phyloP scores from a whole-genome alignment of 2,888 invertebrate species.

The Macropis europaea region DNA sequence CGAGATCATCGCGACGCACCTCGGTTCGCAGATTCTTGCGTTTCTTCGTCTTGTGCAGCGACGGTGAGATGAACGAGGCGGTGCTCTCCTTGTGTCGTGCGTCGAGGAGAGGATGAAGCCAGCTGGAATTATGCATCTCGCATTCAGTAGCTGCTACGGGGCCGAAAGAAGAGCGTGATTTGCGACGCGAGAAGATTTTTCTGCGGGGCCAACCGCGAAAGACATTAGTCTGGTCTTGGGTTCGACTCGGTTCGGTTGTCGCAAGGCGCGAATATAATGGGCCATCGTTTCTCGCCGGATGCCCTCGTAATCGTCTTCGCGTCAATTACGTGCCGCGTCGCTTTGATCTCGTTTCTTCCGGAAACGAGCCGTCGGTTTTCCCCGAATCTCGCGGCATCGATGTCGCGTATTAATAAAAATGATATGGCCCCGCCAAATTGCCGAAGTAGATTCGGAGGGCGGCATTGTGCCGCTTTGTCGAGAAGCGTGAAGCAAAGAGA shows the following conservation, averaged over 20 bases:
- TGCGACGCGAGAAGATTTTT: conserved; percentile 59
- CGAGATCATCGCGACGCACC: conserved; percentile 42
- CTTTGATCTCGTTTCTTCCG: too few relatives aligned
- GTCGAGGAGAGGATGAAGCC: conserved; percentile 41
- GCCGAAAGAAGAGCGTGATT: conserved; percentile 68
- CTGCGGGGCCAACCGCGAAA: conserved; percentile 22
- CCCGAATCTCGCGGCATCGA: background rate
- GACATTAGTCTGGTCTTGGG: conserved; percentile 23
- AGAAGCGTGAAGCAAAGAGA: conserved; percentile 11
- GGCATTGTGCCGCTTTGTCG: conserved; percentile 14
- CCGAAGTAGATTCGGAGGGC: conserved; percentile 32
- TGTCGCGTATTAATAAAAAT: background rate
- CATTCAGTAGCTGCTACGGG: conserved; percentile 63
- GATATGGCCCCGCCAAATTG: conserved; percentile 17
- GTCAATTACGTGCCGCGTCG: conserved; percentile 1
- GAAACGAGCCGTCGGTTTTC: background rate
- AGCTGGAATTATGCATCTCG: conserved; percentile 42
- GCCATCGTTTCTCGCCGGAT: background rate
- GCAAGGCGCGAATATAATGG: conserved; percentile 63
- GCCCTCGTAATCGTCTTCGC: conserved; percentile 1
- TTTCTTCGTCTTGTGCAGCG: conserved; percentile 34
- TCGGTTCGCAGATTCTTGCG: conserved; percentile 23
- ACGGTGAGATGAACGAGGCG: conserved; percentile 51
- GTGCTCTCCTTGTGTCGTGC: conserved; percentile 29
- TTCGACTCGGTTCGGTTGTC: conserved; percentile 26